phyloP scores from a whole-genome alignment of 2,888 invertebrate species.

The Oxycera nigricornis region DNA sequence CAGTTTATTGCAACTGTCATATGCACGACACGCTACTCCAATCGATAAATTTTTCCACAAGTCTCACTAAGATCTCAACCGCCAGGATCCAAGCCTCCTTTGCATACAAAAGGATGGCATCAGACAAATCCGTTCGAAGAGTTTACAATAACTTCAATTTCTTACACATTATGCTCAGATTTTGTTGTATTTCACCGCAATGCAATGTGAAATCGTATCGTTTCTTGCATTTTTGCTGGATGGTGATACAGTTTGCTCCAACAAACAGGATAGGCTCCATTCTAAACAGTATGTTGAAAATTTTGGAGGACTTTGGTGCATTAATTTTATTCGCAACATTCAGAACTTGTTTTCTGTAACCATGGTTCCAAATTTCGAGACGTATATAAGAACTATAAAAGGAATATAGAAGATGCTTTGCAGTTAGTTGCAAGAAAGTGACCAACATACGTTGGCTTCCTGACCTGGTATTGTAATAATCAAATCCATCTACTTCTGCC shows the following conservation, averaged over 20 bases:
- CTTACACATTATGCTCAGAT: constrained; percentile 32
- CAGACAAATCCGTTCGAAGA: constrained; percentile 43
- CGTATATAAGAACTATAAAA: too few species aligned
- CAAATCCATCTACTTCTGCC: too few species aligned
- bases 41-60: constrained; percentile 29
- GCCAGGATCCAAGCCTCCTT: neutral
- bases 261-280: too few species aligned
- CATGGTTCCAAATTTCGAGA: too few species aligned
- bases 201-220: constrained; percentile 6
- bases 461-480: too few species aligned
- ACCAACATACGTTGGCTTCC: too few species aligned
- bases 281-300: too few species aligned
- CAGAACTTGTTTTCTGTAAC: too few species aligned
- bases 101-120: constrained; percentile 28
- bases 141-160: constrained; percentile 45
- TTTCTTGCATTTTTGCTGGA: neutral
- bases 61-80: neutral
- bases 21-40: constrained; percentile 20
- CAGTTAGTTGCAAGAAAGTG: too few species aligned
- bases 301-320: too few species aligned
- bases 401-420: too few species aligned
- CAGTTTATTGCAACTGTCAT: constrained; percentile 39
- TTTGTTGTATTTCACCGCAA: constrained; percentile 32
- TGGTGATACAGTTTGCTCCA: neutral
- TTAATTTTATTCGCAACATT: too few species aligned